Evolutionary conservation across 2,888 invertebrate species (phyloP).

Genomic region (Watsonalla binaria): DNA sequence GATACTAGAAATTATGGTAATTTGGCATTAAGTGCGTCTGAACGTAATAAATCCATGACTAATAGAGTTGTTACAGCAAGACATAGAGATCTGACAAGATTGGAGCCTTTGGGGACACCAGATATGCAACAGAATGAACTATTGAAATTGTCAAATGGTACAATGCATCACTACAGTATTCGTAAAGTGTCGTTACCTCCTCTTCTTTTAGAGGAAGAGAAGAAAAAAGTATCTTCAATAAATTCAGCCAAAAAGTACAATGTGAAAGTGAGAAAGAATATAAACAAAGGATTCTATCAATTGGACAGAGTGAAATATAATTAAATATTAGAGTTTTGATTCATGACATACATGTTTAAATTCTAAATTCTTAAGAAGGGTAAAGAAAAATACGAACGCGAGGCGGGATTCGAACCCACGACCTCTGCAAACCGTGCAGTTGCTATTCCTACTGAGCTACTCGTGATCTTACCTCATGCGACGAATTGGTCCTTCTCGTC

Average conservation of each 20-base stretch:
- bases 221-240: slow-evolving; percentile 40
- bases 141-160: slow-evolving; percentile 32
- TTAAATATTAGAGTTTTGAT: too few relatives aligned
- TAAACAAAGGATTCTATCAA: slow-evolving; percentile 34
- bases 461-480: too few relatives aligned
- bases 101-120: slow-evolving; percentile 59
- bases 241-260: slow-evolving; percentile 54
- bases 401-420: too few relatives aligned
- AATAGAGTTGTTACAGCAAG: slow-evolving; percentile 60
- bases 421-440: too few relatives aligned
- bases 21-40: slow-evolving; percentile 49
- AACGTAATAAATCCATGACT: slow-evolving; percentile 44
- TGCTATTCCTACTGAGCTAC: too few relatives aligned
- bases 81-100: slow-evolving; percentile 51
- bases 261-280: slow-evolving; percentile 34
- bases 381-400: too few relatives aligned
- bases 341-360: too few relatives aligned
- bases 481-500: too few relatives aligned
- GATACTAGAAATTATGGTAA: slow-evolving; percentile 55
- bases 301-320: slow-evolving; percentile 39
- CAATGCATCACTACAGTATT: slow-evolving; percentile 41
- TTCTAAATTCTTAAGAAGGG: too few relatives aligned
- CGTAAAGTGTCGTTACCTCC: slow-evolving; percentile 72
- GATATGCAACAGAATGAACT: slow-evolving; percentile 47
- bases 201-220: slow-evolving; percentile 63